Base-by-base conservation (phyloP, 2,797 vertebrate species). In the Lates japonicus region DNA sequence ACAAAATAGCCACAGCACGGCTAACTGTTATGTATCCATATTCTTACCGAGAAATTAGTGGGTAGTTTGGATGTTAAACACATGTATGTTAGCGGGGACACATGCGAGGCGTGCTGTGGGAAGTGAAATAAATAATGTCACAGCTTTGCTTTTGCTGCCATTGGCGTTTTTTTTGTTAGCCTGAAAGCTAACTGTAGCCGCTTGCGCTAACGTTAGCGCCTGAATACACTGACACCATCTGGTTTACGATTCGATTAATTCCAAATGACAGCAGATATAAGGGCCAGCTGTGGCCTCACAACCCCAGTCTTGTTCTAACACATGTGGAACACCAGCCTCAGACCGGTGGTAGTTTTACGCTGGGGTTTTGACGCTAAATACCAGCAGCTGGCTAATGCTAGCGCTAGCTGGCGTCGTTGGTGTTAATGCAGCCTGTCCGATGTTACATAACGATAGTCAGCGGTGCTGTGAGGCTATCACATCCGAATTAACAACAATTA, bases 371-470 rank as follows among this genome's bases (percentile, higher is more conserved):
- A 62, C 74, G 72, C 61, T 16, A 66, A 63, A 75, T 42, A 29
- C 1, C 64, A 79, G 55, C 72, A 61, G 67, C 33, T 72, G 71
- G 74, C 76, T 86, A 84, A 76, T 41, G 39, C 64, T 88, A 81
- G 74, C 78, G 19, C 7, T 70, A 73, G 49, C 78, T 84, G 83
- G 83, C 80, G 87, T 84, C 67, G 85, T 65, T 60, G 52, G 55
- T 20, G 79, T 83, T 74, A 64, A 76, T 17, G 31, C 77, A 69
- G 81, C 39, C 78, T 25, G 46, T 29, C 46, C 39, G 68, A 55
- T 76, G 87, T 93, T 92, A 86, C 87, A 80, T 93, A 92, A 94
- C 83, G 31, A 46, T 16, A 68, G 76, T 29, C 63, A 68, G 70
- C 46, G 59, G 52, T 35, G 61, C 58, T 49, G 65, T 35, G 62